phyloP scores from a whole-genome alignment of 2,797 vertebrate species.

The Mormyrops attenuatus region DNA sequence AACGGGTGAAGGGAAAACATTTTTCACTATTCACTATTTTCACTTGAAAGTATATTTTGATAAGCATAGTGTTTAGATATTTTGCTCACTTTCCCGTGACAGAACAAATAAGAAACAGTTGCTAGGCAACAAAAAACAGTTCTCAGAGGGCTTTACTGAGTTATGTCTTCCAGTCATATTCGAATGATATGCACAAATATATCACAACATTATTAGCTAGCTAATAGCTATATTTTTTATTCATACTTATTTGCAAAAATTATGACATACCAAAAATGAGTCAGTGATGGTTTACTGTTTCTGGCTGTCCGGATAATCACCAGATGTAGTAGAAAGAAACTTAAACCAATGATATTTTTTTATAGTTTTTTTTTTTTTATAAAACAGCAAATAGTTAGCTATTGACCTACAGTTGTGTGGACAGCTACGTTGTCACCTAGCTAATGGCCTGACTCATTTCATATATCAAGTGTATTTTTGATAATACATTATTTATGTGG shows the following conservation, averaged over 20 bases:
- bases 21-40: slow-evolving; percentile 1
- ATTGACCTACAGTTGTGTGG: not conserved
- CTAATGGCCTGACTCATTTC: not conserved
- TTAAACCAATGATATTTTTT: not conserved
- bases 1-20: not conserved
- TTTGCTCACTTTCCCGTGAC: not conserved
- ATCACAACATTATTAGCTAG: slow-evolving; percentile 1
- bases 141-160: not conserved
- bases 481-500: not conserved
- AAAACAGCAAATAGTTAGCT: not conserved
- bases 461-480: not conserved
- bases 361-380: not conserved
- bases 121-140: slow-evolving; percentile 1
- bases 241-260: not conserved
- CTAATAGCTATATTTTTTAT: not conserved
- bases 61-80: not conserved
- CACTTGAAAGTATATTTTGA: slow-evolving; percentile 5
- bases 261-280: not conserved
- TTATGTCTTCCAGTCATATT: not conserved
- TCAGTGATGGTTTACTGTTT: not conserved
- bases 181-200: not conserved
- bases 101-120: not conserved
- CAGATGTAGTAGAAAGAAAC: not conserved
- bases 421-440: not conserved
- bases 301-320: not conserved